Evolutionary conservation across 2,797 vertebrate genomes (phyloP).

Genomic region (Limnodromus scolopaceus): DNA sequence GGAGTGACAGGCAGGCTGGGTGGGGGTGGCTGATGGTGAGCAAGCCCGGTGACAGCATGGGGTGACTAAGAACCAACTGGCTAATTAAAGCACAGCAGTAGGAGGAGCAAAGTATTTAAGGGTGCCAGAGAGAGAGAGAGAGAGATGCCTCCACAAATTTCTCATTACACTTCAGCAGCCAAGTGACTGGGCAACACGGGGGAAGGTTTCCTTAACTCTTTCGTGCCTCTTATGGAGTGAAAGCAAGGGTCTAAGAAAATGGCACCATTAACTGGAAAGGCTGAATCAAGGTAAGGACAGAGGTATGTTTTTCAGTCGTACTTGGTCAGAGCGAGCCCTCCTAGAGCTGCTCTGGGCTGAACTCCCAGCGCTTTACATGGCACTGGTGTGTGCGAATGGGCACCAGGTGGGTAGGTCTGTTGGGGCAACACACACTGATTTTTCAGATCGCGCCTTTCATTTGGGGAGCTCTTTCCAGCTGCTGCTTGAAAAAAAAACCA

Average conservation of each 20-base stretch:
- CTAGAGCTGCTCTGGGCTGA: not conserved
- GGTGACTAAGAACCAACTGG: conserved; percentile 66
- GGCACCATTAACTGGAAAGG: conserved; percentile 62
- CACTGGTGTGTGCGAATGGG: not conserved
- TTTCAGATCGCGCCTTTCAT: not conserved
- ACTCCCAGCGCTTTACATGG: not conserved
- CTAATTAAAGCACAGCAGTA: conserved; percentile 73
- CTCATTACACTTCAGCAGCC: conserved; percentile 7
- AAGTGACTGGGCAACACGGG: not conserved
- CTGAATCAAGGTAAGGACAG: conserved; percentile 54
- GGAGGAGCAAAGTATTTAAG: conserved; percentile 69
- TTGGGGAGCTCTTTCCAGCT: not conserved
- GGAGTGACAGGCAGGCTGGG: conserved; percentile 59
- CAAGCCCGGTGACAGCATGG: conserved; percentile 58
- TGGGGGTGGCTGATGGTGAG: conserved; percentile 61
- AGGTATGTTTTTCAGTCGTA: not conserved
- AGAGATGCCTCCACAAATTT: conserved; percentile 41
- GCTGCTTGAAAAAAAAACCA: not conserved
- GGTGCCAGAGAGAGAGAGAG: conserved; percentile 3
- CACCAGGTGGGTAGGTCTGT: not conserved
- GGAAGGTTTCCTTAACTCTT: conserved; percentile 33
- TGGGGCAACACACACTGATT: not conserved
- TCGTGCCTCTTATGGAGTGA: not conserved
- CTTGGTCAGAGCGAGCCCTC: not conserved
- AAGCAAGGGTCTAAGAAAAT: conserved; percentile 13